These are phyloP conservation scores for Ceyx margarethae DNA, from an alignment of 2,113 vertebrate genomes.

Conservation along the genomic window DNA sequence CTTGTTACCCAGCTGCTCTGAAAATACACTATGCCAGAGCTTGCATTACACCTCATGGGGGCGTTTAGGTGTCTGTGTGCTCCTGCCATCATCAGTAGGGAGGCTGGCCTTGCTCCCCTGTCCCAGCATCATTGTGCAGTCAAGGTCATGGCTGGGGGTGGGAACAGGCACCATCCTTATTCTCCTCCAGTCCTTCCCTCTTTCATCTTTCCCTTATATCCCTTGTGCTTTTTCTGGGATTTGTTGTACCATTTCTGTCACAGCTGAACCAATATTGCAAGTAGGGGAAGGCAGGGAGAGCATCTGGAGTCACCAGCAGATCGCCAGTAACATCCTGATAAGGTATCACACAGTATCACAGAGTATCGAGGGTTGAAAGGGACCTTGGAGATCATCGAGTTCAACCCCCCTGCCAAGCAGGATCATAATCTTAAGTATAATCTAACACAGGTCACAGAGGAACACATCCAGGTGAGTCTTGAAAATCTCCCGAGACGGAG, in stretches of 20 bases:
- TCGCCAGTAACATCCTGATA: background rate
- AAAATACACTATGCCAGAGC: background rate
- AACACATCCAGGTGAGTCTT: too few species aligned
- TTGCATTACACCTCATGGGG: background rate
- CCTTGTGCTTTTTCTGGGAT: background rate
- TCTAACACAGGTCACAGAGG: too few species aligned
- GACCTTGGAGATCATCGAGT: too few species aligned
- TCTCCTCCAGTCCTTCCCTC: background rate
- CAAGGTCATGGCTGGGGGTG: fast-evolving
- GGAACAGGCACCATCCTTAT: background rate
- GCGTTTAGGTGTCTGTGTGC: fast-evolving
- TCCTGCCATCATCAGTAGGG: background rate
- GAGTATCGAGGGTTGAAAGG: too few species aligned
- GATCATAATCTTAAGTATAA: too few species aligned
- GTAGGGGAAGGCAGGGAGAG: background rate
- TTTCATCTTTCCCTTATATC: background rate
- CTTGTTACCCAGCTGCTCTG: background rate
- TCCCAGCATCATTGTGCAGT: background rate
- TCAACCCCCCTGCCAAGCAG: too few species aligned
- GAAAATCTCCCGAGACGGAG: too few species aligned
- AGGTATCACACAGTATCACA: too few species aligned
- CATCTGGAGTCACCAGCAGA: background rate
- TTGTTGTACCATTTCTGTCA: background rate
- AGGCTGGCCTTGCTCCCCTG: background rate
- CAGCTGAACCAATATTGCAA: background rate